A percentile compares a stretch with the other conserved stretches of the same genome.
Conservation (phyloP, 2,113 vertebrate species). For the Leucosticte australis region DNA sequence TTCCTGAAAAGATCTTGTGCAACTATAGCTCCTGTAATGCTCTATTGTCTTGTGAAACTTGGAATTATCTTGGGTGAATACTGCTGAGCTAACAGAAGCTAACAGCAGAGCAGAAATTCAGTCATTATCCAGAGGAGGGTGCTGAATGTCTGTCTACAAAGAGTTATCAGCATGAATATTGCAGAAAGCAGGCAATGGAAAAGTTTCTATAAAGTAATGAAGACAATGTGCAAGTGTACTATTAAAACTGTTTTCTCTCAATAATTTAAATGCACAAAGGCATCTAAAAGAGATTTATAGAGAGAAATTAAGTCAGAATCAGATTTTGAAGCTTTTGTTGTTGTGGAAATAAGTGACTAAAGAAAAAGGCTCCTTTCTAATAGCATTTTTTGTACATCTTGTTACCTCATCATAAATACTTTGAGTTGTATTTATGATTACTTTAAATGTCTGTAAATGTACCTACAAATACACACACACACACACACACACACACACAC, state of each 20-base stretch:
- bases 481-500: neutral
- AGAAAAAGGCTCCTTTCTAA: neutral
- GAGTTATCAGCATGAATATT: neutral
- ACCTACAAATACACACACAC: rapidly evolving
- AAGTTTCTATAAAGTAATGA: neutral
- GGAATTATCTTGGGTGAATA: neutral
- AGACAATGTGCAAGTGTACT: neutral
- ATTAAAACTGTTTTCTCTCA: neutral
- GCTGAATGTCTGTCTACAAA: neutral
- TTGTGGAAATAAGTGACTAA: neutral
- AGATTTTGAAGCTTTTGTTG: neutral
- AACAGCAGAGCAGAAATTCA: slow-evolving; percentile 18
- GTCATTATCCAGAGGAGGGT: slow-evolving; percentile 46
- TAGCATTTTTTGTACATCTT: neutral
- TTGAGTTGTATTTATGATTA: neutral
- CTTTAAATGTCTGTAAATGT: neutral
- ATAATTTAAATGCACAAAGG: neutral
- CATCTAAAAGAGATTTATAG: neutral
- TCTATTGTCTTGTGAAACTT: neutral
- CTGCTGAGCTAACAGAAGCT: neutral
- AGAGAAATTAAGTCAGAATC: neutral
- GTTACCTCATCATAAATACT: neutral
- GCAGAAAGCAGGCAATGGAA: neutral
- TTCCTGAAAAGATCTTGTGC: neutral
- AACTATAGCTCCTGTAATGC: neutral